phyloP scores from a whole-genome alignment of 2,797 vertebrate species.

The Valencia hispanica region DNA sequence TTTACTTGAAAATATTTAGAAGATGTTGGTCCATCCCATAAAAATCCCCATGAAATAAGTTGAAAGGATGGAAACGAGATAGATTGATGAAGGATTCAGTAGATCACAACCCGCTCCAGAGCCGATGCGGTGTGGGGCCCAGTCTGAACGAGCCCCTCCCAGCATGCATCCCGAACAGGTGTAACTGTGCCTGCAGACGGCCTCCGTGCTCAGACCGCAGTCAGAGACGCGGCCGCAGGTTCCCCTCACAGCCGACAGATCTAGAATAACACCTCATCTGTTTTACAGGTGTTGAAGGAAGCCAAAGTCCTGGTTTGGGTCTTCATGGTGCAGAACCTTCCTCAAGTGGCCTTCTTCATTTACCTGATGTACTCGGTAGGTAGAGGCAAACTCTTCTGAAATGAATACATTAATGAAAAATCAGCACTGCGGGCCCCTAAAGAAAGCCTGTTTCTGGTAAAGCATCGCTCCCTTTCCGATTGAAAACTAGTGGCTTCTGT shows the following conservation, averaged over 20 bases:
- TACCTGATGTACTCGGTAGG: conserved; percentile 85
- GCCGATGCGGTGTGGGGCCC: not conserved
- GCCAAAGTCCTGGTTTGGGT: conserved; percentile 81
- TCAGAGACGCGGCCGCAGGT: not conserved
- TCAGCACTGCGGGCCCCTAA: not conserved
- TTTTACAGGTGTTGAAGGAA: conserved; percentile 84
- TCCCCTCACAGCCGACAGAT: not conserved
- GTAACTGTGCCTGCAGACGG: no score
- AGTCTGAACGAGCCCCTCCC: not conserved
- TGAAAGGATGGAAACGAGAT: not conserved
- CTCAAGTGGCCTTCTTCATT: conserved; percentile 82
- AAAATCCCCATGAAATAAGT: not conserved
- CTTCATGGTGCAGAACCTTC: conserved; percentile 81
- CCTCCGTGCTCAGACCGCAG: not conserved
- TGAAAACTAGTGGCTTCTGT: not conserved
- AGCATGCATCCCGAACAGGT: no score
- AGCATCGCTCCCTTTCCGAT: no score
- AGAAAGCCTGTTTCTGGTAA: not conserved
- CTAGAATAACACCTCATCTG: not conserved
- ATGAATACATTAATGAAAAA: no score
- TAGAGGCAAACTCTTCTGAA: not conserved
- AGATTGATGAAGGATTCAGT: not conserved
- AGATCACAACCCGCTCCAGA: no score
- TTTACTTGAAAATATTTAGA: no score
- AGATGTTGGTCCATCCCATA: no score